Base-by-base conservation (phyloP, 2,888 invertebrate genomes). In the Drosophila silvestris region DNA sequence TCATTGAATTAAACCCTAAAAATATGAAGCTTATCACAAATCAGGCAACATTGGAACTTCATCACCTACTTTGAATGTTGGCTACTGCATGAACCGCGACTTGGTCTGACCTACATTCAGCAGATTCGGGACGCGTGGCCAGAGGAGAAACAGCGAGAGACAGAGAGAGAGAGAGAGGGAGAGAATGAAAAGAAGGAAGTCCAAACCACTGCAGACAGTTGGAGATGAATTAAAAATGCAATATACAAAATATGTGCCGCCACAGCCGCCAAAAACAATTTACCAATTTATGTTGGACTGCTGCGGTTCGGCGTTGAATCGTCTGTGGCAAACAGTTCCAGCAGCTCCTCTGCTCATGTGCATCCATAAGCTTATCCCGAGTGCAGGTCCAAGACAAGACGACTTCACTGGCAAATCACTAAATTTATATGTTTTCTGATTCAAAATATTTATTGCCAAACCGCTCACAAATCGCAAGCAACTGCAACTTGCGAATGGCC, bases 361-460 rank as follows among this genome's bases (percentile, higher is more conserved):
- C 65, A 67, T 56, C 63, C 47, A 50, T 52, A 33, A 39, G 57
- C 65, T 51, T 39, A 50, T 30, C 9, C 60, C 67, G 41, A 65
- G 39, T 33, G 60, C 66, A 37, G 37, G 53, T 54, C 37, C 35
- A 16, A 22, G 32, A 52, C 35, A 60, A 54, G 57, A 58, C 72
- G 79, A 79, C 78, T 88, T 56, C n/a, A 57, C 57, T 92, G 92
- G 91, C 90, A 92, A 92, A 92, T 92, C 92, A 91, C 91, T 83
- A 90, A 92, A 92, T 92, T 92, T 92, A 92, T 91, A 92, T 91
- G 89, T 92, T 91, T 91, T 89, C 84, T 84, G 92, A 92, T 91
- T 91, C 91, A 83, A 92, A 92, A 91, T 91, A 91, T 92, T 91
- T 91, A 91, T 91, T 90, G 88, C 90, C 89, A 89, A 82, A 82